phyloP scores from a whole-genome alignment of 2,888 invertebrate genomes.

The Acanthosepion lycidas region DNA sequence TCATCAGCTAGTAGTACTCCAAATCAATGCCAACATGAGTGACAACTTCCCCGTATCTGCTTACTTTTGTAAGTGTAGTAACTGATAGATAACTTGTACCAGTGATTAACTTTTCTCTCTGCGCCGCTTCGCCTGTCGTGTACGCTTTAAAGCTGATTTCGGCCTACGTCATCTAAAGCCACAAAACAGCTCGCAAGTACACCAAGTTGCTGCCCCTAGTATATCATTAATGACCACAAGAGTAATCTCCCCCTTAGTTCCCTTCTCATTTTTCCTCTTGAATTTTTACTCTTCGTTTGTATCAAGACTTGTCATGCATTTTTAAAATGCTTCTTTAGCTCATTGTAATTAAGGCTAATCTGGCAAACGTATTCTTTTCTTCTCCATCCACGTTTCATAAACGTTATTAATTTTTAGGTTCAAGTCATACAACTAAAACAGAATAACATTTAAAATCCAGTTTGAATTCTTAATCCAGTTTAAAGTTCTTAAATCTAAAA shows the following conservation, averaged over 20 bases:
- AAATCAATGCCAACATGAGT: neutral
- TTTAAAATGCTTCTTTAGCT: neutral
- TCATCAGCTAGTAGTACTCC: neutral
- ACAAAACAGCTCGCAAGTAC: neutral
- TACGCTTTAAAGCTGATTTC: neutral
- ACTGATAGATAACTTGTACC: neutral
- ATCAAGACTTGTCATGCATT: neutral
- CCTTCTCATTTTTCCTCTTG: neutral
- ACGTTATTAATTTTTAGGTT: too few relatives aligned
- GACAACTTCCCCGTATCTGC: neutral
- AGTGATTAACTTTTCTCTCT: neutral
- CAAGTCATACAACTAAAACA: too few relatives aligned
- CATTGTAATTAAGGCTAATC: neutral
- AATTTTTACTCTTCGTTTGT: neutral
- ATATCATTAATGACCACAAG: neutral
- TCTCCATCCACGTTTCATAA: neutral
- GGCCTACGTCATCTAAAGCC: neutral
- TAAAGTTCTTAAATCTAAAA: too few relatives aligned
- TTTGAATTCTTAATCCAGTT: too few relatives aligned
- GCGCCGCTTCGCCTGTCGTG: neutral
- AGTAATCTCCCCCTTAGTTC: neutral
- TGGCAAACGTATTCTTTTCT: neutral
- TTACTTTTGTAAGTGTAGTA: neutral
- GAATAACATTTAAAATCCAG: too few relatives aligned
- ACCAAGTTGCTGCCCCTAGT: conserved; percentile 38